Percentiles rank a stretch among this genome's conserved stretches.
Conservation (phyloP, 2,797 vertebrate species). For the Parauchenoglanis ngamensis region DNA sequence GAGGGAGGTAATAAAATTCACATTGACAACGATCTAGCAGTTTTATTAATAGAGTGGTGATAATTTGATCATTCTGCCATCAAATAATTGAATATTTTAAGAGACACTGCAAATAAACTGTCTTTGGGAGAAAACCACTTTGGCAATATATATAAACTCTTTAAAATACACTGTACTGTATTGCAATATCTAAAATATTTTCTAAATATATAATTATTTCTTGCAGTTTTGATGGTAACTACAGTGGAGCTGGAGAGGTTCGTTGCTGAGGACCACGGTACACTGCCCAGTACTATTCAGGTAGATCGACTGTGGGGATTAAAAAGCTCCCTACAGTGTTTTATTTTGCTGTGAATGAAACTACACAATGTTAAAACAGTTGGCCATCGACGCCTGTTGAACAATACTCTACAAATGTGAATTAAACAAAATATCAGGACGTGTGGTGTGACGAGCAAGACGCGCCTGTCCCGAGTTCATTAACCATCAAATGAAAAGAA, state of each 20-base stretch:
- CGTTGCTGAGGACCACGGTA: constrained; percentile 68
- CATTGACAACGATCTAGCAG: constrained; percentile 21
- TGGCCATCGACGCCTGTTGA: constrained; percentile 43
- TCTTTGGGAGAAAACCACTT: constrained; percentile 56
- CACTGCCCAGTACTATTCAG: constrained; percentile 61
- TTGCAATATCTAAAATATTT: constrained; percentile 42
- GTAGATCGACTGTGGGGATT: constrained; percentile 42
- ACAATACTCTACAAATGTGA: not conserved
- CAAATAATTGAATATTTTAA: constrained; percentile 17
- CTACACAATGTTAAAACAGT: constrained; percentile 51
- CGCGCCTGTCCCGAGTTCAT: constrained; percentile 30
- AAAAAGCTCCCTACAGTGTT: constrained; percentile 57
- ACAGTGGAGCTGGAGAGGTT: constrained; percentile 47
- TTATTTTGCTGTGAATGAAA: constrained; percentile 31
- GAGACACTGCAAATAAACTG: constrained; percentile 30
- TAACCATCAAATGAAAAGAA: constrained; percentile 39
- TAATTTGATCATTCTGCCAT: constrained; percentile 18
- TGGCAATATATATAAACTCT: constrained; percentile 53
- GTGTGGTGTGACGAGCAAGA: constrained; percentile 20
- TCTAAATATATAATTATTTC: constrained; percentile 27
- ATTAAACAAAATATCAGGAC: not conserved
- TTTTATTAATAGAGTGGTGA: constrained; percentile 17
- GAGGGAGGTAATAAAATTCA: not conserved
- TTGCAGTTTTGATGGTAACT: constrained; percentile 48
- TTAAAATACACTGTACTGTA: constrained; percentile 44